phyloP scores from a whole-genome alignment of 2,797 vertebrate genomes.

The Benthosema pterotum region DNA sequence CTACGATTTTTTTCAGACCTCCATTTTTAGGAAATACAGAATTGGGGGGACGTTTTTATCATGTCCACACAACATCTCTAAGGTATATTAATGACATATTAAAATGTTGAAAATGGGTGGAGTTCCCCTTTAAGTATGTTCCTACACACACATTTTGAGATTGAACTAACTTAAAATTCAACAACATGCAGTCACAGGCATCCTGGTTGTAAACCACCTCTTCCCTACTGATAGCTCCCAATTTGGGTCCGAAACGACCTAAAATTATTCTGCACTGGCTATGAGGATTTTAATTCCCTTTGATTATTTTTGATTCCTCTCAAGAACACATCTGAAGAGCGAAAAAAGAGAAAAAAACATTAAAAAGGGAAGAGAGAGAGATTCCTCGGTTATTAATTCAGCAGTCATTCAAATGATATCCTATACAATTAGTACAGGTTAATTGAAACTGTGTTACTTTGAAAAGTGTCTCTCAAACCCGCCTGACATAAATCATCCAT shows the following conservation, averaged over 20 bases:
- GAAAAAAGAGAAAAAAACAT: slow-evolving; percentile 33
- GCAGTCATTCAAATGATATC: slow-evolving; percentile 66
- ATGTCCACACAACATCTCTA: no score
- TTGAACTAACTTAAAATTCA: no score
- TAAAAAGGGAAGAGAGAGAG: neutral
- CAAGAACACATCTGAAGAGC: slow-evolving; percentile 62
- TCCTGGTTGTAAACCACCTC: slow-evolving; percentile 25
- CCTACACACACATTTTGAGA: no score
- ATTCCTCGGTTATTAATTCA: slow-evolving; percentile 55
- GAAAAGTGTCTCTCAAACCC: slow-evolving; percentile 64
- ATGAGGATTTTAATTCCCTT: slow-evolving; percentile 59
- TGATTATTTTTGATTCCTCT: slow-evolving; percentile 64
- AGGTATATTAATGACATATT: no score
- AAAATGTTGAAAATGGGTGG: no score
- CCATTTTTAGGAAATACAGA: no score
- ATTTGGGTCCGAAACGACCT: slow-evolving; percentile 45
- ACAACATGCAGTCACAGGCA: no score
- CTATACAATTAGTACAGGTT: slow-evolving; percentile 61
- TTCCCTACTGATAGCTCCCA: slow-evolving; percentile 28
- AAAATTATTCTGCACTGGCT: slow-evolving; percentile 48
- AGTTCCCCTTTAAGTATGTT: no score
- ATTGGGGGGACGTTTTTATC: no score
- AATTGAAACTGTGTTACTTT: slow-evolving; percentile 70
- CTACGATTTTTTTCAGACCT: no score
- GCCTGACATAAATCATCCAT: slow-evolving; percentile 57